Base-by-base conservation (phyloP, 2,113 vertebrate species). In the Hippocampus guttulatus region DNA sequence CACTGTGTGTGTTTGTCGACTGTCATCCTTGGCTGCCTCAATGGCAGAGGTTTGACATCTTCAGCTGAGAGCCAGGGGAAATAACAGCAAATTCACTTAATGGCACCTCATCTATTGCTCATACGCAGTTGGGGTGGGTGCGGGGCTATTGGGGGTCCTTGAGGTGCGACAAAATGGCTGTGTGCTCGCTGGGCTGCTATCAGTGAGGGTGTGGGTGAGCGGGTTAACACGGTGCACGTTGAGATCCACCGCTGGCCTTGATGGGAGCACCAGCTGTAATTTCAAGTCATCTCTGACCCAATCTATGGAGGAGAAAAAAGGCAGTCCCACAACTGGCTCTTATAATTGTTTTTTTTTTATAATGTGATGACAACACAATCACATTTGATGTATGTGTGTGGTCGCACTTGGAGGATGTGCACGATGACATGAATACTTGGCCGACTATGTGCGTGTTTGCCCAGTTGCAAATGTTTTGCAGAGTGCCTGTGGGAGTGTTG, bases 51-150 rank as follows among this genome's bases (percentile, higher is more conserved):
- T 87, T 88, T 90, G 88, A 89, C 88, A 89, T 90, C 85, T 88
- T 88, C 88, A 91, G 85, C 81, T 86, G 84, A 87, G 89, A 89
- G 88, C 90, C 87, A 77, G 87, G 89, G 88, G 89, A 91, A 92
- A 91, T 90, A 90, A 90, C 84, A 86, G 83, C 75, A 88, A 89
- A 88, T 90, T 91, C 88, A 87, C 82, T 91, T 91, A 90, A 90
- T 88, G 83, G 87, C 76, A 87, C 85, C 85, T 90, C 84, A 88
- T 91, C 84, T 89, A 86, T 85, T 76, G 75, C 78, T 80, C 81
- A 80, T 85, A 80, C 84, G 80, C 73, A 73, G 71, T 72, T 81
- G 74, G 72, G 73, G 70, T 77, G 65, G 10, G 64, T 8, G 30
- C 14, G 43, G 67, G 14, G 25, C 33, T 38, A 38, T 5, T 38